A percentile compares a stretch with the other conserved stretches of the same genome.
phyloP scores from a whole-genome alignment of 2,797 vertebrate genomes.

The Ctenochaetus hawaiiensis region DNA sequence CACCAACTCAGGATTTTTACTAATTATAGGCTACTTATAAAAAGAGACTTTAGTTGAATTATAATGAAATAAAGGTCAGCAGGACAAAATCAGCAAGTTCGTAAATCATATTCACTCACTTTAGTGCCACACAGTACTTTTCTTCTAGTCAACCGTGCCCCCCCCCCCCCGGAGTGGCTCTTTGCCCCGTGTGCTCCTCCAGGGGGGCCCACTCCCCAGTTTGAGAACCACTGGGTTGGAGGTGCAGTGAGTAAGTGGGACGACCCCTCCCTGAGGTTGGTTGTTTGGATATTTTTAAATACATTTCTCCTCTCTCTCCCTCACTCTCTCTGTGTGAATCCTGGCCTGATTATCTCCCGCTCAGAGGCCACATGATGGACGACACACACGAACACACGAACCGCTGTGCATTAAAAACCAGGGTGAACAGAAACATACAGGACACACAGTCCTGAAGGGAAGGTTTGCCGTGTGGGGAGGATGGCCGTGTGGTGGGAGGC shows the following conservation, averaged over 20 bases:
- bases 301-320: slow-evolving; percentile 62
- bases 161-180: not conserved
- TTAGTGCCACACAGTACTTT: not conserved
- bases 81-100: not conserved
- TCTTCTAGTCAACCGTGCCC: not conserved
- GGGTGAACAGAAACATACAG: no score
- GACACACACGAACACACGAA: slow-evolving; percentile 11
- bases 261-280: slow-evolving; percentile 61
- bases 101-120: not conserved
- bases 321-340: slow-evolving; percentile 43
- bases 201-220: not conserved
- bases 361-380: slow-evolving; percentile 40
- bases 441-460: not conserved
- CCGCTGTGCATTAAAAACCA: no score
- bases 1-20: no score
- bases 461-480: not conserved
- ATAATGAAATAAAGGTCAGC: not conserved
- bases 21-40: no score
- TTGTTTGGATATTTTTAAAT: slow-evolving; percentile 75
- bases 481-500: slow-evolving; percentile 26
- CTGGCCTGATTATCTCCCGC: slow-evolving; percentile 68
- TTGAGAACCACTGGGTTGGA: not conserved
- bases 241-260: slow-evolving; percentile 62
- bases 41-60: not conserved
- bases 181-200: no score